Evolutionary conservation across 2,888 invertebrate species (phyloP).

Genomic region (Pherbina coryleti): DNA sequence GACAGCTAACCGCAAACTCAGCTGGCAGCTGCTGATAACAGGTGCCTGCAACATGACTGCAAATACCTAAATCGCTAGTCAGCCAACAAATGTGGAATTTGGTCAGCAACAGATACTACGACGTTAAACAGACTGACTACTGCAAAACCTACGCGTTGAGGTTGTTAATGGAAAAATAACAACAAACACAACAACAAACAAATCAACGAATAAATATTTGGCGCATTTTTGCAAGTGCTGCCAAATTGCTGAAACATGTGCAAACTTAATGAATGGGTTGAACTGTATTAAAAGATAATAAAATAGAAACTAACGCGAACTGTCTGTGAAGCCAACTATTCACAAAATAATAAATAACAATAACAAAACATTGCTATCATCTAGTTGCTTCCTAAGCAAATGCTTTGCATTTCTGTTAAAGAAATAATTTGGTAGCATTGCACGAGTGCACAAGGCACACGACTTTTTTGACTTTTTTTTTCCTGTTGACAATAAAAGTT

Average conservation of each 20-base stretch:
- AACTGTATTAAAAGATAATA: background rate
- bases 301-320: background rate
- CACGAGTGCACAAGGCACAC: background rate
- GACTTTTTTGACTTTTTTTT: background rate
- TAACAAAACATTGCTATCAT: background rate
- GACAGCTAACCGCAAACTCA: no score
- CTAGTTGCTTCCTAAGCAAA: background rate
- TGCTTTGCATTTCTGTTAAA: background rate
- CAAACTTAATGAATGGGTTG: slow-evolving; percentile 32
- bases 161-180: background rate
- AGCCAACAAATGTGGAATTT: no score
- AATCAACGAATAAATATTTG: background rate
- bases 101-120: no score
- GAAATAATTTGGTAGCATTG: slow-evolving; percentile 15
- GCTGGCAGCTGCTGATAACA: background rate
- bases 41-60: background rate
- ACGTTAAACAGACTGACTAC: background rate
- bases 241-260: slow-evolving; percentile 27
- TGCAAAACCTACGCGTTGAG: background rate
- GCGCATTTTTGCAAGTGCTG: slow-evolving; percentile 27
- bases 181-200: background rate
- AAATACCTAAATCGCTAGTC: no score
- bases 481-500: background rate
- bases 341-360: background rate
- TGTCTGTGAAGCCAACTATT: background rate